Base-by-base conservation (phyloP, 53 echinoderm and acorn worm species). In the Echinometra lucunter region DNA sequence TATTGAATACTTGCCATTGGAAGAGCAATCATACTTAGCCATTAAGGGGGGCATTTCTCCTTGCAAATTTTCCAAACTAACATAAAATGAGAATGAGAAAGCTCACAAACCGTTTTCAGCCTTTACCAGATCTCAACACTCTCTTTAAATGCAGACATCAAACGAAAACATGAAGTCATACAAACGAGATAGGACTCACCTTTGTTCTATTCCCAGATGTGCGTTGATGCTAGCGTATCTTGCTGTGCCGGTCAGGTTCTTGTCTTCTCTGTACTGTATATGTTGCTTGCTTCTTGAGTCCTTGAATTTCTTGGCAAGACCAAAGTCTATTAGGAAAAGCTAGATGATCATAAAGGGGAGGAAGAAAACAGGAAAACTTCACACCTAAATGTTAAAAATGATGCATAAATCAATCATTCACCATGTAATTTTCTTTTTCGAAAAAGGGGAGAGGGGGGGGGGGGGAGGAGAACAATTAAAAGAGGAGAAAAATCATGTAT, bases 161-260 rank as follows among this genome's bases (percentile, higher is more conserved):
- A 66, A 11, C 66, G 27, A 35, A 74, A 6, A 69, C 75, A 38
- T 81, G 85, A 47, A 49, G 85, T 49, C 25, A 0, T 42, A 40
- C 78, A 78, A 78, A 78, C 21, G 78, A 85, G 49, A 28, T 63
- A 56, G 11, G 0, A 69, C 96, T 66, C 66, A 98, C 98, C 98
- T 98, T 93, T 98, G 98, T 94, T 98, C 98, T 88, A 98, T 98
- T 60, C 98, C 98, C 45, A 98, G 96, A 96, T 98, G 98, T 88
- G 98, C 98, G 91, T 98, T 98, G 90, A 98, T 98, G 95, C 98
- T 98, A 95, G 98, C 98, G 27, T 98, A 98, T 97, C 98, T 96
- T 78, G 98, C 98, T 34, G 98, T 98, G 44, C 98, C 98, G 35
- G 98, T 98, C 23, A 98, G 95, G 89, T 98, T 98, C 88, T 98